phyloP scores from a whole-genome alignment of 2,113 vertebrate species.

The Sylvietta virens region DNA sequence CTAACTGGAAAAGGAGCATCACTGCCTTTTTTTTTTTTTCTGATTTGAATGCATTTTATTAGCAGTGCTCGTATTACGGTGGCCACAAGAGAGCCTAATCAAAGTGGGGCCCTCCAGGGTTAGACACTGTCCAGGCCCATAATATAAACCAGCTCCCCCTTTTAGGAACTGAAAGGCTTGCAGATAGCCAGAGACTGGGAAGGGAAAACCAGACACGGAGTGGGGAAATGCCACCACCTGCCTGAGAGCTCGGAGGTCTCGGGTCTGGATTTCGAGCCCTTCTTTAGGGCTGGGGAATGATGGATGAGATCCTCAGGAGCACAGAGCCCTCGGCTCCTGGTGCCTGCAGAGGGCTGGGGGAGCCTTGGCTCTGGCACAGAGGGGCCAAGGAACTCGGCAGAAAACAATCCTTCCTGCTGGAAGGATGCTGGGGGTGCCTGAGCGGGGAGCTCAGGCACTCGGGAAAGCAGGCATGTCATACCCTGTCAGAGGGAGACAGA shows the following conservation, averaged over 20 bases:
- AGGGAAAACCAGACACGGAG: neutral
- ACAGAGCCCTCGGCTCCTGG: neutral
- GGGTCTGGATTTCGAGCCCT: neutral
- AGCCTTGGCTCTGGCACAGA: neutral
- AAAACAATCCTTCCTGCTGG: neutral
- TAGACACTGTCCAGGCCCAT: constrained; percentile 40
- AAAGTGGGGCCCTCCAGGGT: constrained; percentile 16
- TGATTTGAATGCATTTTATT: neutral
- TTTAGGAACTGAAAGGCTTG: neutral
- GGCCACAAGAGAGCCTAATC: constrained; percentile 45
- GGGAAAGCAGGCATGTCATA: neutral
- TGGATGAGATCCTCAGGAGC: neutral
- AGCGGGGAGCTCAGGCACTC: neutral
- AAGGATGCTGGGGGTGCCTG: neutral
- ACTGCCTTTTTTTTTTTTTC: neutral
- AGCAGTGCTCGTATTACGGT: neutral
- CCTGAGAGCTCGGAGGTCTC: neutral
- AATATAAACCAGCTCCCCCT: constrained; percentile 34
- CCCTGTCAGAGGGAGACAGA: neutral
- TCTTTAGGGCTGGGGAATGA: neutral
- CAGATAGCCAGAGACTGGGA: constrained; percentile 26
- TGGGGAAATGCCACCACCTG: neutral
- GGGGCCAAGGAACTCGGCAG: neutral
- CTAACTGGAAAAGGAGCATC: neutral
- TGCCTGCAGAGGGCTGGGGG: neutral